Evolutionary conservation across 1,140 invertebrate species (phyloP), one percentile per base, ranked within the genome.

Genomic region (Homalodisca vitripennis): DNA sequence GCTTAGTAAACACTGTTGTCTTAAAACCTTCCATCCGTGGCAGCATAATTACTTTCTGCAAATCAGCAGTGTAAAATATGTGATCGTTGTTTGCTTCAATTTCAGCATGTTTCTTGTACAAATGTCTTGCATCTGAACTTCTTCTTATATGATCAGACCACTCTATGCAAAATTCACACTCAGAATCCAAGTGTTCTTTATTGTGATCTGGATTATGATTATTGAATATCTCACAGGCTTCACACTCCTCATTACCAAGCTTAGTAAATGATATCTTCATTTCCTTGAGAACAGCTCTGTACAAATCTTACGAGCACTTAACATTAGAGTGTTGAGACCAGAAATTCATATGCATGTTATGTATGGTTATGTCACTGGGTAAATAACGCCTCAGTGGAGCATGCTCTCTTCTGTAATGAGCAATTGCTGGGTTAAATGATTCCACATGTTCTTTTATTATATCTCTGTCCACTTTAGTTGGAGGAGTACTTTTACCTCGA

Each of bases 1-100:
- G 51, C 22, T 55, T 55, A 20, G 51, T 55, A 26, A 55, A 73
- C 29, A 73, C 30, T 32, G 69, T 51, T 22, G 31, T n/a, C 55
- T 73, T 73, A 62, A 69, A 72, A 22, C 27, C 46, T 17, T 73
- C 73, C 26, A 70, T 60, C 66, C 71, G 32, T 14, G 71, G 68
- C 26, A 74, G 62, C 71, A 74, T 74, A 17, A 71, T 72, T 22
- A 74, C 48, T 69, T 74, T 71, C 32, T 74, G 64, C 13, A 73
- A 68, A 65, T 73, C 71, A 22, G 67, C 67, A 60, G 57, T 29
- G 34, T 13, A 26, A n/a, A n/a, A n/a, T n/a, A n/a, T n/a, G n/a
- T n/a, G n/a, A n/a, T n/a, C n/a, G n/a, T n/a, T n/a, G n/a, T 68
- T 26, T 30, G 60, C 24, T 12, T 55, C 51, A 20, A 10, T 17